A percentile compares a stretch with the other conserved stretches of the same genome.
Evolutionary conservation across 2,113 vertebrate genomes (phyloP).

Genomic region (Caretta caretta): DNA sequence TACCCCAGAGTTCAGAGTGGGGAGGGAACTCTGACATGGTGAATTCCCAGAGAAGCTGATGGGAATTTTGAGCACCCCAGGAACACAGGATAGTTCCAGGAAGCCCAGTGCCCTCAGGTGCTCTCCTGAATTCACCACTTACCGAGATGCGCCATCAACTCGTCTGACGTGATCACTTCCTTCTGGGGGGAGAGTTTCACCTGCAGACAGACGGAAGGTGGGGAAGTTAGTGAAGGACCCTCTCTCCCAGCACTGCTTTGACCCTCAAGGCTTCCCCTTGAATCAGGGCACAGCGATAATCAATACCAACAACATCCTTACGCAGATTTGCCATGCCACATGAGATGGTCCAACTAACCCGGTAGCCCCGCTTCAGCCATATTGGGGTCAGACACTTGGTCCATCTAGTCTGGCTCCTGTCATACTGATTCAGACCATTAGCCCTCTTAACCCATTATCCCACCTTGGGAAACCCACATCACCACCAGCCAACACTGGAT

Average conservation of each 20-base stretch:
- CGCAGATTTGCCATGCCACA: background rate
- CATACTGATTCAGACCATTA: background rate
- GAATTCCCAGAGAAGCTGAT: background rate
- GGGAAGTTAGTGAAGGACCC: fast-evolving
- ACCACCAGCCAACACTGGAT: background rate
- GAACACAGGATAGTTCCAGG: background rate
- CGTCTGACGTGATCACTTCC: conserved; percentile 90
- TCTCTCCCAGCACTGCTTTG: background rate
- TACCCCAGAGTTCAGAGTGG: too few relatives aligned
- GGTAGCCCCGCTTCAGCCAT: background rate
- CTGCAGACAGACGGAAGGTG: conserved; percentile 57
- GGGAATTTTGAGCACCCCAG: background rate
- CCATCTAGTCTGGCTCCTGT: background rate
- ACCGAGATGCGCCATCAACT: conserved; percentile 95
- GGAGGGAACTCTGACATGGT: too few relatives aligned
- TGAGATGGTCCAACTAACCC: background rate
- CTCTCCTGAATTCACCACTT: conserved; percentile 24
- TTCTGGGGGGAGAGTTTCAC: conserved; percentile 91
- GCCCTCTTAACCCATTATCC: background rate
- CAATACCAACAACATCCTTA: background rate
- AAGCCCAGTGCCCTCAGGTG: too few relatives aligned
- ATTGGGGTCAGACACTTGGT: background rate
- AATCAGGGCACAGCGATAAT: background rate
- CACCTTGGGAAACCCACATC: background rate
- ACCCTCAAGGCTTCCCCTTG: background rate